Conservation (phyloP, 2,888 invertebrate genomes). For the Ophioninae sp. region DNA sequence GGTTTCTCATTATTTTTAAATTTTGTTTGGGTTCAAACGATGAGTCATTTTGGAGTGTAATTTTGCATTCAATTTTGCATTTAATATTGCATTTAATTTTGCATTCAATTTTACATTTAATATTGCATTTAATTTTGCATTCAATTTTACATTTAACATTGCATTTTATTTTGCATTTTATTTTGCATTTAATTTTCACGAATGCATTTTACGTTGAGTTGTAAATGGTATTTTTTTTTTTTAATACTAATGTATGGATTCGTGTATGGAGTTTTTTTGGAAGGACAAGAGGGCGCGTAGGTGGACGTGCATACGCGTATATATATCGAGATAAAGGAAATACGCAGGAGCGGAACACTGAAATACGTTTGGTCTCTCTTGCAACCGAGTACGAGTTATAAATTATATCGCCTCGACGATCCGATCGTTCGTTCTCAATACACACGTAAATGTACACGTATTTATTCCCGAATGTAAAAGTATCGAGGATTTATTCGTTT, state of each 20-base stretch:
- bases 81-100: too few species aligned
- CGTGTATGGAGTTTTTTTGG: conserved; percentile 25
- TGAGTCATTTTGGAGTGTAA: too few species aligned
- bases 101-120: too few species aligned
- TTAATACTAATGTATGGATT: not conserved
- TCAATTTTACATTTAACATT: too few species aligned
- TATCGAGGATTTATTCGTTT: conserved; percentile 15
- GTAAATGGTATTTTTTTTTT: conserved; percentile 33
- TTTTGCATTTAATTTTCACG: too few species aligned
- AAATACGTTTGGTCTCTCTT: conserved; percentile 37
- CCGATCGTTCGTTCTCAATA: conserved; percentile 54
- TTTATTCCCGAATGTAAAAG: conserved; percentile 5
- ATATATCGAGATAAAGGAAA: conserved; percentile 58
- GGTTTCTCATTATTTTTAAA: too few species aligned
- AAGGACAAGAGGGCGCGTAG: conserved; percentile 42
- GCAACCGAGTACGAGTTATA: conserved; percentile 44
- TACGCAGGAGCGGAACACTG: conserved; percentile 53
- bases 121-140: too few species aligned
- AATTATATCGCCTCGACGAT: conserved; percentile 59
- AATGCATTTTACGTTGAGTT: not conserved
- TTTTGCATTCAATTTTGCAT: too few species aligned
- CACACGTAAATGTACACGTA: not conserved
- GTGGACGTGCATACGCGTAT: conserved; percentile 50
- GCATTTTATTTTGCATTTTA: too few species aligned
- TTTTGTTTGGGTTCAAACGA: too few species aligned